Evolutionary conservation across 2,113 vertebrate species (phyloP).

Genomic region (Heterochromis multidens): DNA sequence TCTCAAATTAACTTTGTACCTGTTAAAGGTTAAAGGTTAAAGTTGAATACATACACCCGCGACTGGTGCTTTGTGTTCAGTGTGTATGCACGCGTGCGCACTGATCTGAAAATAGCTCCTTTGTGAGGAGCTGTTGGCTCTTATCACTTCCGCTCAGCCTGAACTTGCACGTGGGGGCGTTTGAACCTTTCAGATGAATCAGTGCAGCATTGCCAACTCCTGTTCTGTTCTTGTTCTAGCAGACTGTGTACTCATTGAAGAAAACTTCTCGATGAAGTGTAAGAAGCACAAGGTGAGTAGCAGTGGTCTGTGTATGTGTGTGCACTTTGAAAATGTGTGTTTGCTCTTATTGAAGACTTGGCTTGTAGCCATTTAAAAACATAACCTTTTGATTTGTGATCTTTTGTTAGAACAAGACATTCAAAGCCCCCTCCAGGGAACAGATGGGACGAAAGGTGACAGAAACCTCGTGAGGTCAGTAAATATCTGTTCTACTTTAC

Average conservation of each 20-base stretch:
- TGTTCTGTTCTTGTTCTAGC: slow-evolving; percentile 26
- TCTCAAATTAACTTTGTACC: neutral
- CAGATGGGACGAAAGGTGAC: slow-evolving; percentile 65
- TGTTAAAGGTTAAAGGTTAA: neutral
- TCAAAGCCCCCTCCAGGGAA: slow-evolving; percentile 59
- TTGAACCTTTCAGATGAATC: neutral
- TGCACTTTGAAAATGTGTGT: neutral
- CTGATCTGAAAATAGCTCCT: neutral
- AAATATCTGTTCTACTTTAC: neutral
- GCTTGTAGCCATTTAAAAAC: rapidly evolving
- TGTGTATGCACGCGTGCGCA: neutral
- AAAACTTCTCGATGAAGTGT: slow-evolving; percentile 82
- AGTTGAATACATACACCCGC: neutral
- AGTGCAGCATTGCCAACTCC: neutral
- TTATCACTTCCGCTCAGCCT: neutral
- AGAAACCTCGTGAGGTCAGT: slow-evolving; percentile 50
- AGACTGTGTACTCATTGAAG: slow-evolving; percentile 77
- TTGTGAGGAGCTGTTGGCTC: neutral
- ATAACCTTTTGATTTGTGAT: neutral
- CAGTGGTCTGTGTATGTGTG: neutral
- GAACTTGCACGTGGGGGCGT: neutral
- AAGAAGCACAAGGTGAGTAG: slow-evolving; percentile 78
- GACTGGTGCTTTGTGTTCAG: neutral
- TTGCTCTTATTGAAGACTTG: neutral
- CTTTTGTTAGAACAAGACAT: slow-evolving; percentile 69